A percentile compares a stretch with the other conserved stretches of the same genome.
These are phyloP conservation scores for Drosophila anomelani DNA, from an alignment of 2,888 invertebrate species.

Conservation along the genomic window DNA sequence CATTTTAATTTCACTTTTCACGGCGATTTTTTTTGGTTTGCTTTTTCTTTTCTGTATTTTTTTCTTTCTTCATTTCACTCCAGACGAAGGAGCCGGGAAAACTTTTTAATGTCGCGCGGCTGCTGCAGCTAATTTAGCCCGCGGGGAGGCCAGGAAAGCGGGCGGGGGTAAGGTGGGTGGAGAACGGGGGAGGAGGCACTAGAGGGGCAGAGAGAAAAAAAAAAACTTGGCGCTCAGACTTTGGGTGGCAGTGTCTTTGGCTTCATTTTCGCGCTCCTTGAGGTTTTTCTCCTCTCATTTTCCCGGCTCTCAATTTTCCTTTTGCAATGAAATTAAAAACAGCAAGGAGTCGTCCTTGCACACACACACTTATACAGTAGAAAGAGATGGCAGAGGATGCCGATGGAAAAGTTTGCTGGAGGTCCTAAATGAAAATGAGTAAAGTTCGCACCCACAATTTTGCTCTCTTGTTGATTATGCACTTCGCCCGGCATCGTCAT, in stretches of 20 bases:
- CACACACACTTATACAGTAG: conserved; percentile 7
- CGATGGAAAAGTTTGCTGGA: conserved; percentile 32
- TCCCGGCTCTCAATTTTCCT: conserved; percentile 43
- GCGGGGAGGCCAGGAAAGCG: conserved; percentile 1
- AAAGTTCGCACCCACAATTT: conserved; percentile 71
- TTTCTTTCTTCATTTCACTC: conserved; percentile 38
- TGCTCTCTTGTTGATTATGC: conserved; percentile 70
- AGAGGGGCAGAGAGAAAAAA: neutral
- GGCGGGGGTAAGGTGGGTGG: neutral
- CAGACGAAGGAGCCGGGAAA: conserved; percentile 54
- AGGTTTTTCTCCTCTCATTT: conserved; percentile 33
- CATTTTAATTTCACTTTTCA: conserved; percentile 80
- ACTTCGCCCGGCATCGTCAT: conserved; percentile 56
- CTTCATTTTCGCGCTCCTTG: conserved; percentile 65
- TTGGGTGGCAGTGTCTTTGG: conserved; percentile 70
- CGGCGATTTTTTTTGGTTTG: conserved; percentile 56
- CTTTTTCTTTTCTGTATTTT: conserved; percentile 52
- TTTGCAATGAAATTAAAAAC: conserved; percentile 83
- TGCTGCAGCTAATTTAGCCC: conserved; percentile 62
- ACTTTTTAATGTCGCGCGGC: conserved; percentile 75
- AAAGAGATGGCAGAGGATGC: conserved; percentile 9
- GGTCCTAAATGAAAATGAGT: conserved; percentile 77
- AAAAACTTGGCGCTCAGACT: conserved; percentile 70
- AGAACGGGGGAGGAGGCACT: neutral
- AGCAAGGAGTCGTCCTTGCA: conserved; percentile 69